Base-by-base conservation (phyloP, 2,113 vertebrate species). In the Sphaerodactylus townsendi region DNA sequence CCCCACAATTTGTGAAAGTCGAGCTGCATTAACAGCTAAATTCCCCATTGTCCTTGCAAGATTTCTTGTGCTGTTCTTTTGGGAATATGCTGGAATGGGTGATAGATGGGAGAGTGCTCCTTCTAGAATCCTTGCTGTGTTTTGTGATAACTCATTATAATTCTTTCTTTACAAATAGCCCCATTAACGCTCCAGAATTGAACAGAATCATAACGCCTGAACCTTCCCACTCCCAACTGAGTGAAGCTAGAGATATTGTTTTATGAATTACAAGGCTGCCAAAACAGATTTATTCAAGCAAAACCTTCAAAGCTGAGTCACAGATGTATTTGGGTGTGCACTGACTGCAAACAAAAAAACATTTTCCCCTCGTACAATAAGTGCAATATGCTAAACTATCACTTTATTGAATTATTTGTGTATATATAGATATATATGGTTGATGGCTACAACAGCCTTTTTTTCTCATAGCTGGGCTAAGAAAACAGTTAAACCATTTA, bases 111-210 rank as follows among this genome's bases (percentile, higher is more conserved):
- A 93, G 84, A 89, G 77, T 93, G 94, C 93, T 15, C 86, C 91
- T 93, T 96, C 93, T 93, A 46, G 95, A 95, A 94, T 94, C 93
- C 96, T 97, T 91, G 95, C 96, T 96, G 96, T 89, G 95, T 92
- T 96, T 93, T 94, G 94, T 95, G 96, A 96, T 97, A 96, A 96
- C 95, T 96, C 96, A 96, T 96, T 96, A 95, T 95, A 95, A 95
- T 96, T 96, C 95, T 95, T 94, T 93, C 95, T 95, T 96, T 97
- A 96, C 95, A 96, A 96, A 96, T 96, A 95, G 95, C 94, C 94
- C 95, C 92, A 96, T 96, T 96, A 97, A 94, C 0, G 46, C 92
- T 95, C 94, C 90, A 28, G 84, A 95, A 96, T 79, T 93, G 92
- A 96, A 93, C 73, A 50, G 93, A 95, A 94, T 93, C 95, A 93